Base-by-base conservation (phyloP, 1,140 invertebrate species). In the Antheraea mylitta region DNA sequence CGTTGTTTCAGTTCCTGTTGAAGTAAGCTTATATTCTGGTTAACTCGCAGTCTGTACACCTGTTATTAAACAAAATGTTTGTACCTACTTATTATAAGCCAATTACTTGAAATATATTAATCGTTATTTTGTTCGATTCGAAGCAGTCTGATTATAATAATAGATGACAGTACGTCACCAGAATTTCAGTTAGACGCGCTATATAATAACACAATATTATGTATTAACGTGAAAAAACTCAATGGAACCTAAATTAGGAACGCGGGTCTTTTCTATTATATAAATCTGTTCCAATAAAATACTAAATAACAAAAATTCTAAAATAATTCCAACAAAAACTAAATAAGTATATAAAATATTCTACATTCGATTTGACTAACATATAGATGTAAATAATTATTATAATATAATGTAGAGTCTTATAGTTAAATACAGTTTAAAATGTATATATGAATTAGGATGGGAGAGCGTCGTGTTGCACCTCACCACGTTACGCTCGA, bases 301-400 rank as follows among this genome's bases (percentile, higher is more conserved):
- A 91, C 89, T 90, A 91, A 91, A 91, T 90, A 91, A 91, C 89
- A 91, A 88, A 30, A 85, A 85, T 74, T 72, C 80, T 82, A 83
- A 90, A 87, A 87, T 79, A 82, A 87, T 80, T 77, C 78, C 86
- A 90, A 89, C 87, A 85, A 89, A 86, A 76, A 79, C 64, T 66
- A 68, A 58, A 64, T 74, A 72, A 71, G 66, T 67, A 68, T 63
- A 82, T 81, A 74, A 82, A 84, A 84, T 81, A 82, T 75, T 77
- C 74, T 86, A 86, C 77, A 77, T 78, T 76, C 71, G 72, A 82
- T 82, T 88, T 75, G 78, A 86, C 82, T 89, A 89, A 79, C 68
- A 81, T 81, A 83, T 82, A 81, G 77, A 66, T 81, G 77, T 75
- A 80, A 78, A 87, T 78, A 68, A 74, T 78, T 86, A 85, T 64